phyloP scores from a whole-genome alignment of 2,113 vertebrate genomes.

The Lampris incognitus region DNA sequence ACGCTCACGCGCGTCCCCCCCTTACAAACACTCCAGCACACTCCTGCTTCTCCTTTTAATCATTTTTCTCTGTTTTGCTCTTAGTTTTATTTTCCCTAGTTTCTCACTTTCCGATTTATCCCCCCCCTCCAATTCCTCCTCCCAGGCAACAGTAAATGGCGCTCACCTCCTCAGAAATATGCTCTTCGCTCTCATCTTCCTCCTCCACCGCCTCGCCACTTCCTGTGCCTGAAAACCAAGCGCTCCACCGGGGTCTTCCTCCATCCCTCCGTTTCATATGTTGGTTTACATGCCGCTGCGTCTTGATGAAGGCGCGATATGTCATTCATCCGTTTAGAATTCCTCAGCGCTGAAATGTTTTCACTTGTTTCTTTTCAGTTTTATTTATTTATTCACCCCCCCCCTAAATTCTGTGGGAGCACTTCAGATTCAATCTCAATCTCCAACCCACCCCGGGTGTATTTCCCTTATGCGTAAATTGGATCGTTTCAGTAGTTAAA shows the following conservation, averaged over 20 bases:
- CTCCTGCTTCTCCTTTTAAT: neutral
- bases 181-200: neutral
- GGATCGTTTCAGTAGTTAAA: conserved; percentile 9
- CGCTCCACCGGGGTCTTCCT: neutral
- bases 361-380: conserved; percentile 12
- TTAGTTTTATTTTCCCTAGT: neutral
- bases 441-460: neutral
- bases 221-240: neutral
- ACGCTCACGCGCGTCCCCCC: neutral
- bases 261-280: neutral
- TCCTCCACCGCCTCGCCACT: neutral
- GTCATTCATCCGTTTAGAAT: conserved; percentile 6
- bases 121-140: neutral
- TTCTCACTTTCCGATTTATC: neutral
- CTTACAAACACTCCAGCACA: conserved; percentile 14
- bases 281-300: neutral
- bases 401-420: conserved; percentile 22
- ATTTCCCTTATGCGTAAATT: neutral
- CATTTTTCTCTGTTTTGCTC: neutral
- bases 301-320: conserved; percentile 2
- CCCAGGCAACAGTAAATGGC: neutral
- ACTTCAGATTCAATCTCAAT: conserved; percentile 32
- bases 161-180: neutral
- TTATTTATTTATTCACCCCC: neutral
- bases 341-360: conserved; percentile 15